Conservation (phyloP, 2,888 invertebrate genomes). For the Myopa tessellatipennis region DNA sequence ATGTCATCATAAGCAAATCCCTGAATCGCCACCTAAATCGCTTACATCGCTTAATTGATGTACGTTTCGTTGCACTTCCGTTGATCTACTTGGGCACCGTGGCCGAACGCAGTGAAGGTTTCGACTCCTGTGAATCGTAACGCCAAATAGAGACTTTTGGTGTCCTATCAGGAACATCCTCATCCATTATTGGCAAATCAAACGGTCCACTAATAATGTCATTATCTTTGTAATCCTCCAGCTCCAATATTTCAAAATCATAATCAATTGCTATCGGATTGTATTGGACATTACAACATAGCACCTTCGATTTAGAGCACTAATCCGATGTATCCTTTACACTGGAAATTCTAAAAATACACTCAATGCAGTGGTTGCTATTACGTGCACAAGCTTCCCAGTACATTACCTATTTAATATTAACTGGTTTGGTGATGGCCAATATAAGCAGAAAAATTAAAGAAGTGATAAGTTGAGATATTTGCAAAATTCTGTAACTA, state of each 20-base stretch:
- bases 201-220: conserved; percentile 52
- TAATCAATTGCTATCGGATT: conserved; percentile 64
- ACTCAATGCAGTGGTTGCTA: conserved; percentile 68
- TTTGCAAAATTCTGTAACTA: background rate
- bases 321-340: conserved; percentile 63
- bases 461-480: background rate
- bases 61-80: conserved; percentile 54
- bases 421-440: too few relatives aligned
- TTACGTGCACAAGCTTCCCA: conserved; percentile 63
- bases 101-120: conserved; percentile 53
- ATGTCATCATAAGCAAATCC: conserved; percentile 59
- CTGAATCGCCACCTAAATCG: conserved; percentile 60
- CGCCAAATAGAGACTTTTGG: conserved; percentile 64
- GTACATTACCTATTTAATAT: too few relatives aligned
- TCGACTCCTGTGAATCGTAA: conserved; percentile 51
- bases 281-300: conserved; percentile 61
- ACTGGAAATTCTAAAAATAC: conserved; percentile 41
- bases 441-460: too few relatives aligned
- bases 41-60: conserved; percentile 54
- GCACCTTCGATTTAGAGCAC: conserved; percentile 62
- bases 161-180: conserved; percentile 56
- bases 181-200: conserved; percentile 52
- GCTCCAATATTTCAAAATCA: conserved; percentile 66
- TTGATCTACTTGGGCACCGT: conserved; percentile 59
- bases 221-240: conserved; percentile 50